Percentiles rank a stretch among this genome's conserved stretches.
Evolutionary conservation across 1,140 invertebrate species (phyloP).

Genomic region (Leptestheria dahalacensis): DNA sequence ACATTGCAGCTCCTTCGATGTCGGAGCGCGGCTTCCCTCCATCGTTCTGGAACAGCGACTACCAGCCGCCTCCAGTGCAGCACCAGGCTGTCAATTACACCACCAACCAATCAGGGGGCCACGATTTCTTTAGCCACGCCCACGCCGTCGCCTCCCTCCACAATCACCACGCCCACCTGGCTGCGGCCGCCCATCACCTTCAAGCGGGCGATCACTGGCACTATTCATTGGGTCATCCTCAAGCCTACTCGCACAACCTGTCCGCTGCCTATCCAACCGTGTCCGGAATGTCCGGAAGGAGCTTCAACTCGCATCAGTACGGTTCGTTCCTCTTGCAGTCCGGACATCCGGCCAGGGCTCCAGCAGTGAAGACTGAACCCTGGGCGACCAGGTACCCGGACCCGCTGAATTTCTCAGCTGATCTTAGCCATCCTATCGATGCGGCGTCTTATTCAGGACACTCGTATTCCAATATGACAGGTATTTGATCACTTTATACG

Average conservation of each 20-base stretch:
- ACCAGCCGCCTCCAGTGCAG: conserved; percentile 43
- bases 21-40: conserved; percentile 76
- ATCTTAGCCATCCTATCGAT: conserved; percentile 11
- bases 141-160: conserved; percentile 8
- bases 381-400: conserved; percentile 20
- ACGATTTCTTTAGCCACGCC: conserved; percentile 10
- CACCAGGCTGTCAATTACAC: conserved; percentile 28
- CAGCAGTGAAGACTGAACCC: conserved; percentile 16
- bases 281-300: conserved; percentile 26
- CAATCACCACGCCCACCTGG: conserved; percentile 17
- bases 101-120: neutral
- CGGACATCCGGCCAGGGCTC: conserved; percentile 22
- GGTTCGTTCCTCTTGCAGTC: conserved; percentile 48
- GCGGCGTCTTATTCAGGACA: conserved; percentile 3
- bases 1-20: conserved; percentile 47
- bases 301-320: conserved; percentile 30
- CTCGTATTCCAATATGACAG: neutral
- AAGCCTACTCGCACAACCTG: conserved; percentile 22
- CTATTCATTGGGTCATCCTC: conserved; percentile 31
- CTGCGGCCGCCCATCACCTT: conserved; percentile 3
- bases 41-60: conserved; percentile 85
- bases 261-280: conserved; percentile 49
- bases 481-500: too few relatives aligned
- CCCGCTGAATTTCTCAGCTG: conserved; percentile 19
- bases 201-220: conserved; percentile 33